These are phyloP conservation scores for Ptilonorhynchus violaceus DNA, from an alignment of 2,113 vertebrate species.

Conservation along the genomic window DNA sequence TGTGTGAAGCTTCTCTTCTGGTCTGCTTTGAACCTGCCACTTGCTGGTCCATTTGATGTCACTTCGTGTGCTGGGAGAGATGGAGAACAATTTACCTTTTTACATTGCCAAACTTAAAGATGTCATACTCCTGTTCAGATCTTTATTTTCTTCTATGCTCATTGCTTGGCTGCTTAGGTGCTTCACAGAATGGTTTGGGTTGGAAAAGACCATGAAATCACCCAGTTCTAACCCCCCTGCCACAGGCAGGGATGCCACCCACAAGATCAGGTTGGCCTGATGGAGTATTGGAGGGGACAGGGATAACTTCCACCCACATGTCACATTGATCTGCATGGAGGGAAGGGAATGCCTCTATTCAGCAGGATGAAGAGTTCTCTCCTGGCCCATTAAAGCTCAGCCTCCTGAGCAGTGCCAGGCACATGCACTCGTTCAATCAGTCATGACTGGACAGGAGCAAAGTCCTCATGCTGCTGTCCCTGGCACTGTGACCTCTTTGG, in stretches of 20 bases:
- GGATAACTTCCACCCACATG: background rate
- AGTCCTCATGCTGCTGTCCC: background rate
- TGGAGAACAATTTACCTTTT: background rate
- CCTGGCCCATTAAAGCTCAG: background rate
- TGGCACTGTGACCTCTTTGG: background rate
- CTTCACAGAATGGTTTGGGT: background rate
- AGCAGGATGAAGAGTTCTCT: background rate
- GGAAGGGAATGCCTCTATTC: background rate
- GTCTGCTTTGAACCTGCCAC: background rate
- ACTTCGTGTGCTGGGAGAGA: background rate
- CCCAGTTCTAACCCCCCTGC: background rate
- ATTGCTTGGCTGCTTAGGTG: background rate
- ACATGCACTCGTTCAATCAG: accelerated
- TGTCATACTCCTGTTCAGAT: background rate
- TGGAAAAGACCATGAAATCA: background rate
- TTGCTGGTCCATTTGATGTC: background rate
- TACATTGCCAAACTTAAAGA: background rate
- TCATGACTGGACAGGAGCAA: background rate
- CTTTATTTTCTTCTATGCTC: background rate
- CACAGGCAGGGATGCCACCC: background rate
- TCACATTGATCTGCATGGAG: background rate
- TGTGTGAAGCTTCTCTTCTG: background rate
- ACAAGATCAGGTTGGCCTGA: background rate
- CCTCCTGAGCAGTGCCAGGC: background rate
- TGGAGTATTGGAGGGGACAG: background rate